Evolutionary conservation across 2,888 invertebrate genomes (phyloP), one percentile per base, ranked within the genome.

Genomic region (Ormyrus nitidulus): DNA sequence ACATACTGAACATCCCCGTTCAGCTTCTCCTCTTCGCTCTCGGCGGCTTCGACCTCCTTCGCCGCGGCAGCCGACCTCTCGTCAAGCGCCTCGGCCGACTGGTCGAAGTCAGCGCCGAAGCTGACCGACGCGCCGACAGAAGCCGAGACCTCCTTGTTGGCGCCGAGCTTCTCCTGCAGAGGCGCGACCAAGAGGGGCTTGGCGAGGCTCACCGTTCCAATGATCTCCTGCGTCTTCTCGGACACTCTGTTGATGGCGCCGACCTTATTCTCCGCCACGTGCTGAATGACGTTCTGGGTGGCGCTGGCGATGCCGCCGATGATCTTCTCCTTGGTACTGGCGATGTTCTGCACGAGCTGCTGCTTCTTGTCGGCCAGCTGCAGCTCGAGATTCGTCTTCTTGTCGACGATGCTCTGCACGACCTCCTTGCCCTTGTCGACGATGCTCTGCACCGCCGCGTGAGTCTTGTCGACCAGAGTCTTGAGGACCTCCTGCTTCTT

Each of bases 161-260:
- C 0, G 48, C 56, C 54, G 0, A 66, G 8, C 3, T 44, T 66
- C n/a, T 58, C 44, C 51, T 51, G 34, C 3, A 68, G 49, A 2
- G 6, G 5, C 4, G 56, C 10, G 10, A 64, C 9, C 5, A 77
- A 0, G 7, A 70, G 2, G 0, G 70, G 62, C n/a, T 56, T 62
- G 8, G 10, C 56, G 3, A 70, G n/a, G 53, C 77, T 58, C 0
- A 49, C 56, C 6, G 64, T 62, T 4, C 70, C 56, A 56, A 77
- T 70, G 19, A 58, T n/a, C 9, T 69, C 69, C 58, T 74, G 74
- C 8, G 65, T 48, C 7, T 53, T 62, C 6, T 69, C 69, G 0
- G 70, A 51, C 2, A 59, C 10, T 0, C 6, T 5, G 0, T 70
- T 59, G 8, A 75, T 54, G 5, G 53, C 64, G 61, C n/a, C n/a